Base-by-base conservation (phyloP, 1,140 invertebrate genomes). In the Ooceraea biroi region DNA sequence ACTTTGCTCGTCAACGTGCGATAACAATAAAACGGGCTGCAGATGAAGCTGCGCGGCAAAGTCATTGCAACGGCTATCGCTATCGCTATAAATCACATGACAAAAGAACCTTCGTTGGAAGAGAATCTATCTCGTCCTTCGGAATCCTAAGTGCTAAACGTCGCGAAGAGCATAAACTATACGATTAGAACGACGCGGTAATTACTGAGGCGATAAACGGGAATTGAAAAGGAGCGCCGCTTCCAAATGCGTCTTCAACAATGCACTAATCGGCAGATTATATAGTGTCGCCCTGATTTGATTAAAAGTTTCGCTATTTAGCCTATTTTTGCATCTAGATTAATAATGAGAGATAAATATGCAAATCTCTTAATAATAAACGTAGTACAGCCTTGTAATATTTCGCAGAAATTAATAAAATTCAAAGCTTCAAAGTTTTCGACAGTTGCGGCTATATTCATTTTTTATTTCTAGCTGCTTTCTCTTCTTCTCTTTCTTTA, bases 41-140 rank as follows among this genome's bases (percentile, higher is more conserved):
- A 44, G 41, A 74, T 74, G 57, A 61, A 61, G 7, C 57, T 11
- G 27, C 55, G 41, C 22, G 11, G 58, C 60, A 25, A 76, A 76
- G 55, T 73, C 30, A 30, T 30, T 60, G 22, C 27, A 61, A 82
- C 46, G 50, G 58, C 60, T 30, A 74, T 61, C 57, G 48, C 30
- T 58, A 46, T 61, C 30, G 27, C 55, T 30, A 48, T 50, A 61
- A 36, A 74, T 63, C 25, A 76, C n/a, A n/a, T 27, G 71, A 82
- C 44, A 73, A 50, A 69, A 82, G 71, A 63, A 48, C 44, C 57
- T 82, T 76, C 50, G 72, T 85, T 57, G 66, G 25, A 68, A 58
- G 50, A 69, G 58, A 30, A 55, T 66, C 52, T 30, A 68, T 68
- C 57, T 82, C 52, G 36, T 65, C 58, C 46, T 83, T 83, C 72